phyloP scores from a whole-genome alignment of 2,888 invertebrate species.

The Lasioglossum oenotherae region DNA sequence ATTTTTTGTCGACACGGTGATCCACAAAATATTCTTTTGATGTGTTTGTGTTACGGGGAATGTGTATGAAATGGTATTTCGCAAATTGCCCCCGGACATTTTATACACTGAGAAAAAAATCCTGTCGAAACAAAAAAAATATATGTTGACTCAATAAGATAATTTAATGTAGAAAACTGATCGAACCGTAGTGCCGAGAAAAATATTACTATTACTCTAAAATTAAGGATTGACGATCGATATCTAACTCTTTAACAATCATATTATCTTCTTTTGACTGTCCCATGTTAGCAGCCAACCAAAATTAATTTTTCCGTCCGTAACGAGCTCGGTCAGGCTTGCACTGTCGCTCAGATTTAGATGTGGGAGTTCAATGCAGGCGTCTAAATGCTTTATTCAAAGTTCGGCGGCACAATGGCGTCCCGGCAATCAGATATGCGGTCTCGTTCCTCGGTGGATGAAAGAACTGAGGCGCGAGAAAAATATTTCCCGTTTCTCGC shows the following conservation, averaged over 20 bases:
- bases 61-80: too few relatives aligned
- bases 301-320: not conserved
- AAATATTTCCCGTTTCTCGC: slow-evolving; percentile 9
- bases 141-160: too few relatives aligned
- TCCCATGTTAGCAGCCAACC: not conserved
- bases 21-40: not conserved
- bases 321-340: not conserved
- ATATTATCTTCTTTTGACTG: too few relatives aligned
- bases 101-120: too few relatives aligned
- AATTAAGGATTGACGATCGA: too few relatives aligned
- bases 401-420: not conserved
- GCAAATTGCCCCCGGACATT: too few relatives aligned
- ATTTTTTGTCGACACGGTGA: not conserved
- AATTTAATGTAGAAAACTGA: too few relatives aligned
- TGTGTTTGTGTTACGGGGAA: too few relatives aligned
- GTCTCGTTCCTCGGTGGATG: not conserved
- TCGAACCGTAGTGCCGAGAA: too few relatives aligned
- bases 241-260: too few relatives aligned
- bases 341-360: not conserved
- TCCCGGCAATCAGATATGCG: not conserved
- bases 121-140: too few relatives aligned
- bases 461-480: not conserved
- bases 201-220: too few relatives aligned
- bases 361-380: not conserved
- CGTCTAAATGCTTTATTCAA: not conserved